These are phyloP conservation scores for Acleris emargana DNA, from an alignment of 2,888 invertebrate genomes.

Conservation along the genomic window DNA sequence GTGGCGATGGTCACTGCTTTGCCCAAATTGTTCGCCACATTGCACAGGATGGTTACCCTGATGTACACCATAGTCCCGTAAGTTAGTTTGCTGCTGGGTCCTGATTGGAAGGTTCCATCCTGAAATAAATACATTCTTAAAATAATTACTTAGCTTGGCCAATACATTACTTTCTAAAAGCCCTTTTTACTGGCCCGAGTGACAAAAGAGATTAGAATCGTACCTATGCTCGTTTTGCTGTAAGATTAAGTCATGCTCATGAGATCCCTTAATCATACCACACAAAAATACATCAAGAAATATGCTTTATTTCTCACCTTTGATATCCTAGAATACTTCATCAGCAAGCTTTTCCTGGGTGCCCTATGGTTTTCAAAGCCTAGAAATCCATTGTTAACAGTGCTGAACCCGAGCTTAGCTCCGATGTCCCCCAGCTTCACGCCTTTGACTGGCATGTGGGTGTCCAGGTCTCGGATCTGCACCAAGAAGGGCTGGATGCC, in stretches of 20 bases:
- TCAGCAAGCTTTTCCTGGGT: conserved; percentile 94
- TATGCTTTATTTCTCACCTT: conserved; percentile 59
- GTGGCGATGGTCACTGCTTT: conserved; percentile 93
- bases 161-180: too few relatives aligned
- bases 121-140: conserved; percentile 55
- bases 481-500: conserved; percentile 97
- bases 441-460: conserved; percentile 93
- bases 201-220: too few relatives aligned
- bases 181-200: too few relatives aligned
- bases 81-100: conserved; percentile 90
- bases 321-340: conserved; percentile 94
- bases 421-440: conserved; percentile 97
- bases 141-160: too few relatives aligned
- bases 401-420: conserved; percentile 94
- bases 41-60: conserved; percentile 90
- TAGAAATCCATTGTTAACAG: conserved; percentile 96
- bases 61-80: conserved; percentile 97
- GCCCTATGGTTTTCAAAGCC: conserved; percentile 94
- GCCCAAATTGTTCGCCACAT: conserved; percentile 87
- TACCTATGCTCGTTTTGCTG: too few relatives aligned
- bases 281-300: too few relatives aligned
- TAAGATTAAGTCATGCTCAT: too few relatives aligned
- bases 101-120: conserved; percentile 93
- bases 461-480: conserved; percentile 93
- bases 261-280: too few relatives aligned